Base-by-base conservation (phyloP, 2,888 invertebrate genomes). In the Sepioteuthis lessoniana region DNA sequence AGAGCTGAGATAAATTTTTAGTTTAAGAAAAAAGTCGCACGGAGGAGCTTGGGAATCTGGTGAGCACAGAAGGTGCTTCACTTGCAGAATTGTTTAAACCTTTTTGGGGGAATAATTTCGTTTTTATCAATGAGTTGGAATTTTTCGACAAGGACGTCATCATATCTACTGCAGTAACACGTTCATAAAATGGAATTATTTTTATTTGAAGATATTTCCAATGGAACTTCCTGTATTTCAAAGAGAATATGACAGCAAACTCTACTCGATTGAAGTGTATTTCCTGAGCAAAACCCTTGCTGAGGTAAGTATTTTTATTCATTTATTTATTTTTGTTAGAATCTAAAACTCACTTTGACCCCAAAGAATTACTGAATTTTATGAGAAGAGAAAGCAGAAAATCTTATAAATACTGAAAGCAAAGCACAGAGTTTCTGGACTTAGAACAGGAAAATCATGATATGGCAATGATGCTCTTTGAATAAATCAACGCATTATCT, bases 181-280 rank as follows among this genome's bases (percentile, higher is more conserved):
- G n/a, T 16, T n/a, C 1, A 3, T n/a, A 76, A 13, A 35, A 76
- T 35, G 5, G 35, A 35, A n/a, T 76, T 76, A 76, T 91, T 19
- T 93, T 50, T 93, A 93, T 31, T 95, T 96, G 38, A 95, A 97
- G 96, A 95, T 95, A 10, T 96, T 97, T 94, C 96, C 96, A 19
- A 94, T 95, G 25, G 96, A 97, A 94, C 94, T 96, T n/a, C 96
- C 96, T 0, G 95, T 97, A 47, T 97, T 96, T 95, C 94, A 96
- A 76, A 94, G 96, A 94, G 97, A 97, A 91, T 96, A 97, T 94
- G 96, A 96, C 35, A 96, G 96, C 93, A 96, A 96, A 31, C 94
- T 97, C 90, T 97, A 97, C 94, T 94, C 96, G 46, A 95, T 96
- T 2, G 96, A 96, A 94, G 95, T 96, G 3, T 97, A 97, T 94